A percentile compares a stretch with the other conserved stretches of the same genome.
These are phyloP conservation scores for Hydrozoanthus tunicans DNA, from an alignment of 64 coral and sea anemone species.

Conservation along the genomic window DNA sequence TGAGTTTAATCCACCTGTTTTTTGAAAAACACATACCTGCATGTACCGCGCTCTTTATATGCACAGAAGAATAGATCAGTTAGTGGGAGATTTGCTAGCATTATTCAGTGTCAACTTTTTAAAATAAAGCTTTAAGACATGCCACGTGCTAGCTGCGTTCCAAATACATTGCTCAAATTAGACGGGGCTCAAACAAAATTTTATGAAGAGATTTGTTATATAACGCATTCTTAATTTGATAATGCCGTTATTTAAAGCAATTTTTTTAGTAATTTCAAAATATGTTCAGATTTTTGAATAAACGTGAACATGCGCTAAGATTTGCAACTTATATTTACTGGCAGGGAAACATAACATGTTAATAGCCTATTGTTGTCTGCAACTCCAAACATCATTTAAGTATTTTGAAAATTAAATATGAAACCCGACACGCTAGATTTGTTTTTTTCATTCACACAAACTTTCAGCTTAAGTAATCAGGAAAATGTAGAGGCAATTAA, in stretches of 20 bases:
- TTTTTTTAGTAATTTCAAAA: not conserved
- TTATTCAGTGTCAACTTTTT: not conserved
- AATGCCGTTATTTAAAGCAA: not conserved
- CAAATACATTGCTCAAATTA: not conserved
- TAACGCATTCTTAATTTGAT: not conserved
- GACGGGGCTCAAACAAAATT: not conserved
- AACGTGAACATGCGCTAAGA: not conserved
- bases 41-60: not conserved
- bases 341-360: not conserved
- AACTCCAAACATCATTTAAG: not conserved
- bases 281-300: not conserved
- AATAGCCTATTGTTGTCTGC: slow-evolving; percentile 21
- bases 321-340: too few relatives aligned
- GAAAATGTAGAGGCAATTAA: too few relatives aligned
- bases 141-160: not conserved
- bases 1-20: slow-evolving; percentile 2
- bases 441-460: too few relatives aligned
- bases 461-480: too few relatives aligned
- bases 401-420: too few relatives aligned
- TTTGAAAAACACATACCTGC: not conserved
- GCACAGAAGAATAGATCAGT: not conserved
- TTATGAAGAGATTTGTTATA: not conserved
- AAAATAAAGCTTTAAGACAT: not conserved
- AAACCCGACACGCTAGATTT: too few relatives aligned
- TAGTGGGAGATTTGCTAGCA: slow-evolving; percentile 38